These are phyloP conservation scores for Cryptocheilus praepositus DNA, from an alignment of 2,888 invertebrate genomes.

Conservation along the genomic window DNA sequence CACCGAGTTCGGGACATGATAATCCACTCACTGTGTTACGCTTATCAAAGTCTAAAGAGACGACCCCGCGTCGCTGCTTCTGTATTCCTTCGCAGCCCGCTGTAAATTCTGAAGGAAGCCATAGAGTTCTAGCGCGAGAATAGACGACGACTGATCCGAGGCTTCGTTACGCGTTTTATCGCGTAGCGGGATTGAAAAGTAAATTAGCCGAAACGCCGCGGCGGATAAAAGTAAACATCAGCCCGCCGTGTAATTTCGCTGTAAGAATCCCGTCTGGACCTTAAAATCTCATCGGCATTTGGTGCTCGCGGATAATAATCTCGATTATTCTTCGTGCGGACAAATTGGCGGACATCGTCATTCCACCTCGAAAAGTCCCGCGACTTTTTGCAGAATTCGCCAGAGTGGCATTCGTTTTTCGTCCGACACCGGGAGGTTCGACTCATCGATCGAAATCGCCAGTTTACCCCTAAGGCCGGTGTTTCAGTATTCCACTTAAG, in stretches of 20 bases:
- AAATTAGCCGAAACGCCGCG: not conserved
- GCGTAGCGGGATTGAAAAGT: too few species aligned
- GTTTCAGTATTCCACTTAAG: slow-evolving; percentile 47
- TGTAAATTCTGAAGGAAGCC: too few species aligned
- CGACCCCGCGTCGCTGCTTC: not conserved
- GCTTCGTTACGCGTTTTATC: too few species aligned
- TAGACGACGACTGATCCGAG: not conserved
- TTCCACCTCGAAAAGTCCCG: not conserved
- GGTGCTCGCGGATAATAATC: too few species aligned
- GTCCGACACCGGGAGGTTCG: not conserved
- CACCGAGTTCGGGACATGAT: slow-evolving; percentile 18
- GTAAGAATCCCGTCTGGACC: too few species aligned
- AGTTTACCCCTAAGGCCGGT: slow-evolving; percentile 37
- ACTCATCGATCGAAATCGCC: slow-evolving; percentile 40
- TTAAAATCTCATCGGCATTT: too few species aligned
- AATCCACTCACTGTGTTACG: slow-evolving; percentile 11
- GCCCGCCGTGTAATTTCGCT: too few species aligned
- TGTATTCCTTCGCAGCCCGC: not conserved
- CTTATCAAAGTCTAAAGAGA: slow-evolving; percentile 5
- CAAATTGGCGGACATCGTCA: not conserved
- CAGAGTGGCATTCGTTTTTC: slow-evolving; percentile 5
- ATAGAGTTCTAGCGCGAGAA: not conserved
- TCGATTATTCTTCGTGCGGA: not conserved
- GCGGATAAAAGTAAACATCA: too few species aligned
- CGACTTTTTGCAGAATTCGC: slow-evolving; percentile 24